Percentiles rank a stretch among this genome's conserved stretches.
phyloP scores from a whole-genome alignment of 2,888 invertebrate species.

The Augiades crinisus region DNA sequence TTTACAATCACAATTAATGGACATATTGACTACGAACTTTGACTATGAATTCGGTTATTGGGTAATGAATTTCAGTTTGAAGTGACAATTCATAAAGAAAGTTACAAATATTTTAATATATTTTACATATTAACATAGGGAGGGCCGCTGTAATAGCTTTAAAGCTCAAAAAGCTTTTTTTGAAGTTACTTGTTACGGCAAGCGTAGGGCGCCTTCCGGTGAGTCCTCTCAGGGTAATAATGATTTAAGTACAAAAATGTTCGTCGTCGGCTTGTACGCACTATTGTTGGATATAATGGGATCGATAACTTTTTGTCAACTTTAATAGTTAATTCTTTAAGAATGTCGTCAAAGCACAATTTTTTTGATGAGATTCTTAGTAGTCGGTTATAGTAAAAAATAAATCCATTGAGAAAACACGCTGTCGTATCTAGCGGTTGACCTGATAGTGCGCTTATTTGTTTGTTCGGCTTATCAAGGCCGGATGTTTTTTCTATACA shows the following conservation, averaged over 20 bases:
- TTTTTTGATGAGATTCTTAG: constrained; percentile 35
- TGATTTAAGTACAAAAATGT: constrained; percentile 1
- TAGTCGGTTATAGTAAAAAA: constrained; percentile 47
- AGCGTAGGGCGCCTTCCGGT: background rate
- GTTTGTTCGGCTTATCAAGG: constrained; percentile 79
- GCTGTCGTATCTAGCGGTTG: constrained; percentile 72
- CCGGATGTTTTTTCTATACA: constrained; percentile 81
- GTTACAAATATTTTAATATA: too few species aligned
- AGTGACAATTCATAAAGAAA: too few species aligned
- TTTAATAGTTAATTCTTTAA: constrained; percentile 11
- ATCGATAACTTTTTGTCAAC: constrained; percentile 14
- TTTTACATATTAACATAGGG: too few species aligned
- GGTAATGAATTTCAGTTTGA: too few species aligned
- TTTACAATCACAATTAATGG: too few species aligned
- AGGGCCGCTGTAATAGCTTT: too few species aligned
- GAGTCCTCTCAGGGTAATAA: background rate
- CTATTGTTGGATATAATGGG: constrained; percentile 9
- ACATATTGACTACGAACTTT: too few species aligned
- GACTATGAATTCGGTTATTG: too few species aligned
- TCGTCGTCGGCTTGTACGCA: background rate
- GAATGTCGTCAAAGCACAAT: background rate
- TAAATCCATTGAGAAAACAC: constrained; percentile 64
- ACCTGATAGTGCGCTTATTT: constrained; percentile 77
- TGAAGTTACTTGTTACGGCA: background rate
- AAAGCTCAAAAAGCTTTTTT: too few species aligned